Percentiles rank a stretch among this genome's conserved stretches.
Evolutionary conservation across 2,888 invertebrate genomes (phyloP).

Genomic region (Epinotia ramella): DNA sequence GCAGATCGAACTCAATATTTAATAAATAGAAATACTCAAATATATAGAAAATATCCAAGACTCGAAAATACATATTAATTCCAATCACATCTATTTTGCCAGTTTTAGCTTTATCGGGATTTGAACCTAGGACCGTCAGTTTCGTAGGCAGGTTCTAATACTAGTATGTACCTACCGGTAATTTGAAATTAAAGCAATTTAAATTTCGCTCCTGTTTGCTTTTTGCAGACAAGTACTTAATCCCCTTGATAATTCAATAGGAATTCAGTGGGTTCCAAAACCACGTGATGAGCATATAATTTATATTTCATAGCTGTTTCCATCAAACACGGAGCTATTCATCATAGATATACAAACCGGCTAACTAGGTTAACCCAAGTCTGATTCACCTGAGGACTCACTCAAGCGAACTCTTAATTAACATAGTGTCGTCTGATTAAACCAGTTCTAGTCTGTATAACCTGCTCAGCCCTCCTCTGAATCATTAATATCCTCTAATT

Average conservation of each 20-base stretch:
- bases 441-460: background rate
- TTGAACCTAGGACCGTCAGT: too few species aligned
- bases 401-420: constrained; percentile 9
- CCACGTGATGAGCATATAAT: background rate
- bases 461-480: constrained; percentile 13
- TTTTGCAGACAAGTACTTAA: too few species aligned
- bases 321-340: background rate
- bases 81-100: too few species aligned
- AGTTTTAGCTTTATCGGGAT: too few species aligned
- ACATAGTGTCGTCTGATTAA: constrained; percentile 20
- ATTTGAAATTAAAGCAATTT: background rate
- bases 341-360: background rate
- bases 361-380: constrained; percentile 15
- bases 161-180: too few species aligned
- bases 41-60: too few species aligned
- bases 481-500: constrained; percentile 25
- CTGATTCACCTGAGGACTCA: constrained; percentile 26
- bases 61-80: too few species aligned
- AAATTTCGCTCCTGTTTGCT: background rate
- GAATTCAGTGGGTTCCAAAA: background rate
- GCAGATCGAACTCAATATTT: too few species aligned
- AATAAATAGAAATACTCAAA: too few species aligned
- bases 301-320: background rate
- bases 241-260: background rate
- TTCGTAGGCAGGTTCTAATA: too few species aligned